Conservation (phyloP, 2,888 invertebrate species). For the Neoaliturus tenellus region DNA sequence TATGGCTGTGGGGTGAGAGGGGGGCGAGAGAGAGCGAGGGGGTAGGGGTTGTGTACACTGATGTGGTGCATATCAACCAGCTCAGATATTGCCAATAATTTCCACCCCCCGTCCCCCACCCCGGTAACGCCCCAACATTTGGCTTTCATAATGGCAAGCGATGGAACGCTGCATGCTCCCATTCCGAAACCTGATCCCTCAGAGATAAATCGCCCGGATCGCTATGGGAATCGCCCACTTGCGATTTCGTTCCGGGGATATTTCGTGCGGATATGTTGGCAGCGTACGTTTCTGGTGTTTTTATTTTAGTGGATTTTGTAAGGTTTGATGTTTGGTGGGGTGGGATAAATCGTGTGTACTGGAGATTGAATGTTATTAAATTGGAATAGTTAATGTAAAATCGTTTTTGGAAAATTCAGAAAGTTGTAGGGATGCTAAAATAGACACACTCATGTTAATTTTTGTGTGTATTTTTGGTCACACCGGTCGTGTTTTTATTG, state of each 20-base stretch:
- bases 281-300: no score
- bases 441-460: no score
- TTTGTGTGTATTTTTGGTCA: no score
- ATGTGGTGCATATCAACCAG: constrained; percentile 50
- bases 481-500: no score
- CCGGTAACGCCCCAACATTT: constrained; percentile 50
- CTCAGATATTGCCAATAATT: constrained; percentile 52
- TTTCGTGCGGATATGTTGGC: constrained; percentile 20
- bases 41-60: constrained; percentile 49
- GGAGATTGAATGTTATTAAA: no score
- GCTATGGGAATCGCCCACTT: constrained; percentile 19
- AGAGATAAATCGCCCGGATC: constrained; percentile 34
- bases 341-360: no score
- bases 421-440: no score
- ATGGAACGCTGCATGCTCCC: constrained; percentile 34
- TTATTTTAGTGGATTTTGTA: no score
- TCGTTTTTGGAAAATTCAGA: no score
- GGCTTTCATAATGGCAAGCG: constrained; percentile 47
- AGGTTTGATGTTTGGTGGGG: no score
- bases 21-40: constrained; percentile 32
- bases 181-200: constrained; percentile 36
- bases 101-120: constrained; percentile 1
- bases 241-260: constrained; percentile 16
- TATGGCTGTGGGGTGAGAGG: constrained; percentile 49
- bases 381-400: no score